These are phyloP conservation scores for Spatulosminthurus flaviceps DNA, from an alignment of 2,888 invertebrate species.

Conservation along the genomic window DNA sequence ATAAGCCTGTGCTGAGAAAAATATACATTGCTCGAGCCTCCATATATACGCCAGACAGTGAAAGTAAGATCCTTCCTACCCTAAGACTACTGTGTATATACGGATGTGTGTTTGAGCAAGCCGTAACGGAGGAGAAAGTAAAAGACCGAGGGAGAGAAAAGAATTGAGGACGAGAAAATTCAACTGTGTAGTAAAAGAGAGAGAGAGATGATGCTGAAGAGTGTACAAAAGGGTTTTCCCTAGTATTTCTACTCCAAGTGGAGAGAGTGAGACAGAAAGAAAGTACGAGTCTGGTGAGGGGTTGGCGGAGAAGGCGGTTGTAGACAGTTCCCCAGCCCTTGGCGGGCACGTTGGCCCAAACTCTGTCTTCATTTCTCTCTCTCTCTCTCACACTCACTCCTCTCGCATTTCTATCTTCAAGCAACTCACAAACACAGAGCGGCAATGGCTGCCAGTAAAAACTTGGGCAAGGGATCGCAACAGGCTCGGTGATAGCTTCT, in stretches of 20 bases:
- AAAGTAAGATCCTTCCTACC: too few relatives aligned
- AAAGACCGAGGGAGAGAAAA: neutral
- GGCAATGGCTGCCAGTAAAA: slow-evolving; percentile 54
- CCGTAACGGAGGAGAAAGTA: too few relatives aligned
- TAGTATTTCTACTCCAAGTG: too few relatives aligned
- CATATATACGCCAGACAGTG: too few relatives aligned
- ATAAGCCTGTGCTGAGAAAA: too few relatives aligned
- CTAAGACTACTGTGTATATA: too few relatives aligned
- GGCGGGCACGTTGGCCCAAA: slow-evolving; percentile 35
- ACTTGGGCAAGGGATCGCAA: slow-evolving; percentile 50
- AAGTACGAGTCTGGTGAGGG: neutral
- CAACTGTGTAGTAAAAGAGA: neutral
- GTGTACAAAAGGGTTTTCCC: too few relatives aligned
- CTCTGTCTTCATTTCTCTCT: neutral
- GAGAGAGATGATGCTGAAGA: neutral
- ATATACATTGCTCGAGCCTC: too few relatives aligned
- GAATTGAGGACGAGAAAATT: slow-evolving; percentile 6
- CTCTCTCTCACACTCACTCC: slow-evolving; percentile 3
- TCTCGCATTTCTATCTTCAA: neutral
- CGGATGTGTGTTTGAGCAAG: too few relatives aligned
- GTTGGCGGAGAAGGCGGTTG: slow-evolving; percentile 1
- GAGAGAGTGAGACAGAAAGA: too few relatives aligned
- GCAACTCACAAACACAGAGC: slow-evolving; percentile 25
- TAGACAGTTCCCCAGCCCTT: slow-evolving; percentile 38
- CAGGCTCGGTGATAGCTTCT: slow-evolving; percentile 40